Evolutionary conservation across 2,888 invertebrate species (phyloP), one percentile per base, ranked within the genome.

Genomic region (Yponomeuta plumbellus): DNA sequence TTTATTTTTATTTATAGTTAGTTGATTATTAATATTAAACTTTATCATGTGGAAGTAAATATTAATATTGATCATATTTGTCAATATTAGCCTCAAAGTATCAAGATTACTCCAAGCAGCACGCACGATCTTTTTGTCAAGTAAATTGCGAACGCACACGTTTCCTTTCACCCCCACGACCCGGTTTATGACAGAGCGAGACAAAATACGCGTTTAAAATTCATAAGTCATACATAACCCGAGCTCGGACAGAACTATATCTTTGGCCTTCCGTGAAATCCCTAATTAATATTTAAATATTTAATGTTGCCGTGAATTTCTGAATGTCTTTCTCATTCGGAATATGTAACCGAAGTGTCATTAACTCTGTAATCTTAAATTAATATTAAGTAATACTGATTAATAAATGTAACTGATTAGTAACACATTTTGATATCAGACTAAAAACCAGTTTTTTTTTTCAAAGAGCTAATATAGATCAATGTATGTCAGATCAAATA

Each of bases 111-210:
- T 69, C 23, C 59, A 66, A 64, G 58, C 59, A 65, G 72, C 73
- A 71, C 71, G 68, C 66, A 68, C 70, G 71, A 72, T 72, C 73
- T 76, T 79, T 80, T 79, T 76, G 76, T 78, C 75, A 79, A 78
- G 75, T 72, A 67, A 67, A 69, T 65, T 68, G 58, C 63, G 57
- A 23, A 56, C 66, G 65, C 62, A 68, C 64, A 66, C 26, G 66
- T 69, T 52, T 70, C 70, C 70, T 70, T 70, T 70, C 70, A 67
- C 70, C 66, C 67, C 26, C 39, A 26, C 66, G 65, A 66, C 65
- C 66, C 67, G 61, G 66, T 67, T 66, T 63, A 34, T 44, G 66
- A 17, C 26, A 52, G 66, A 70, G 20, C 20, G 61, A 61, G 68
- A 69, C 64, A 59, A 59, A 57, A 52, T 17, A 52, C 44, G 17